A percentile compares a stretch with the other conserved stretches of the same genome.
Evolutionary conservation across 2,113 vertebrate species (phyloP).

Genomic region (Gobiocypris rarus): DNA sequence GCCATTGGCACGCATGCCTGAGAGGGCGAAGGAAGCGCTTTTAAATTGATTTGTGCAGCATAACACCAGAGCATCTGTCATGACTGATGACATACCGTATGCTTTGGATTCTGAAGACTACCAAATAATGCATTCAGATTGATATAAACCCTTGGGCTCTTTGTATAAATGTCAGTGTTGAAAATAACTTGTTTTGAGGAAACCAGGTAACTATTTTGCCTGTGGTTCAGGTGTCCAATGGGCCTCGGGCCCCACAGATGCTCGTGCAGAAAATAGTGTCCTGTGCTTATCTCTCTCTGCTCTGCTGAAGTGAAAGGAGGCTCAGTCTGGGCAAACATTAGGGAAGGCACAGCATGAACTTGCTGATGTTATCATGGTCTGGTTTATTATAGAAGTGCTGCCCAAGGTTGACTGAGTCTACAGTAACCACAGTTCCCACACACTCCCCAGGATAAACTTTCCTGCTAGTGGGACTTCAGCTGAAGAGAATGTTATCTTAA

Average conservation of each 20-base stretch:
- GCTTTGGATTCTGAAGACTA: neutral
- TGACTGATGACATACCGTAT: neutral
- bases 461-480: neutral
- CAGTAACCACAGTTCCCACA: neutral
- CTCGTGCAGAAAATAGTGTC: neutral
- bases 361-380: neutral
- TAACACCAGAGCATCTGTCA: neutral
- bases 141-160: slow-evolving; percentile 15
- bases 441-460: neutral
- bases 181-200: neutral
- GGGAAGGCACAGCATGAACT: slow-evolving; percentile 12
- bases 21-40: neutral
- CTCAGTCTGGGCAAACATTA: neutral
- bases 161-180: neutral
- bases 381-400: slow-evolving; percentile 17
- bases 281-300: neutral
- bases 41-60: neutral
- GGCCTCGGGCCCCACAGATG: neutral
- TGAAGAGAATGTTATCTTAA: neutral
- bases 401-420: slow-evolving; percentile 5
- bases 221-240: neutral
- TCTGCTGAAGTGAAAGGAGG: slow-evolving; percentile 1
- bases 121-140: neutral
- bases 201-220: neutral
- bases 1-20: neutral